These are phyloP conservation scores for Harpalus rubripes DNA, from an alignment of 2,888 invertebrate genomes.

Conservation along the genomic window DNA sequence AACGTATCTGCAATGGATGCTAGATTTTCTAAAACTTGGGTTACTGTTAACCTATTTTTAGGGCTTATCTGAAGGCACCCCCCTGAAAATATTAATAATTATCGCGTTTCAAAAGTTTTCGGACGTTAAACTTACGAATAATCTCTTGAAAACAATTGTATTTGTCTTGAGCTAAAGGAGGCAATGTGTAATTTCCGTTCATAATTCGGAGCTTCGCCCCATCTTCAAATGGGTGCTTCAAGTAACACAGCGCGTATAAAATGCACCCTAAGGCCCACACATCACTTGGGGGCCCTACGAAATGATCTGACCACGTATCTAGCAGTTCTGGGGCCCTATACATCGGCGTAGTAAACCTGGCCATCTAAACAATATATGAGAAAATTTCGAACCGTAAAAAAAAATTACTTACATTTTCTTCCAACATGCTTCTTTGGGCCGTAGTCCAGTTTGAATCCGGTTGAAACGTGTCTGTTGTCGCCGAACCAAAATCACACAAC, in stretches of 20 bases:
- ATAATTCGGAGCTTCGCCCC: slow-evolving; percentile 96
- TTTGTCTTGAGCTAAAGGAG: slow-evolving; percentile 84
- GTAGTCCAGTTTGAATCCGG: slow-evolving; percentile 96
- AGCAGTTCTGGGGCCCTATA: slow-evolving; percentile 99
- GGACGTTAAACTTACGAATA: slow-evolving; percentile 84
- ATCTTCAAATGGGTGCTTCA: slow-evolving; percentile 98
- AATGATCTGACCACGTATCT: slow-evolving; percentile 97
- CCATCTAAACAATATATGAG: too few species aligned
- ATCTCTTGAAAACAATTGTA: slow-evolving; percentile 93
- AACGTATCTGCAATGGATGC: slow-evolving; percentile 93
- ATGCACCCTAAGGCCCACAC: slow-evolving; percentile 99
- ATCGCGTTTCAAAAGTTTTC: too few species aligned
- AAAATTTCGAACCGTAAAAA: too few species aligned
- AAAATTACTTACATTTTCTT: slow-evolving; percentile 89
- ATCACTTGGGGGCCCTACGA: slow-evolving; percentile 94
- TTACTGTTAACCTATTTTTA: slow-evolving; percentile 87
- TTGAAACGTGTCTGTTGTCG: slow-evolving; percentile 88
- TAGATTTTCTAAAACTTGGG: slow-evolving; percentile 89
- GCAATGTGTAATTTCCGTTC: slow-evolving; percentile 95
- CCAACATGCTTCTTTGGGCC: slow-evolving; percentile 92
- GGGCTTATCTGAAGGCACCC: slow-evolving; percentile 92
- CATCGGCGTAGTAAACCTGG: slow-evolving; percentile 93
- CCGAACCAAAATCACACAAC: slow-evolving; percentile 98
- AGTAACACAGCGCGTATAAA: slow-evolving; percentile 93
- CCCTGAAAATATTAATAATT: slow-evolving; percentile 78